A percentile compares a stretch with the other conserved stretches of the same genome.
Evolutionary conservation across 2,888 invertebrate genomes (phyloP).

Genomic region (Sialis lutaria): DNA sequence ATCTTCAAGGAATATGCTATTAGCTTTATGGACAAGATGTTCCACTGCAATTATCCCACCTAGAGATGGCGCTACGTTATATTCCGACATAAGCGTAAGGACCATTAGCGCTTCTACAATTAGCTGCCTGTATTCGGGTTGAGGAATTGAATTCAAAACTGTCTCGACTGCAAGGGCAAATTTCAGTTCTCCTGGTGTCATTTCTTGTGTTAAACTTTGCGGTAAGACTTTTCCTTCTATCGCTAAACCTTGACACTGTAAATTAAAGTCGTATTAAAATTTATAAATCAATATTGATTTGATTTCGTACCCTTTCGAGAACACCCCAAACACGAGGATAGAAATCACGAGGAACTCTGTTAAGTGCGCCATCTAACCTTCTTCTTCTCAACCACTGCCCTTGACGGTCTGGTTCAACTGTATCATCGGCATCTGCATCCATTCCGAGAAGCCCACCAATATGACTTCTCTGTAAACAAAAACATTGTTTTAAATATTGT

Average conservation of each 20-base stretch:
- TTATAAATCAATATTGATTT: not conserved
- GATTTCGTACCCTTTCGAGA: conserved; percentile 51
- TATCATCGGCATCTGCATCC: conserved; percentile 27
- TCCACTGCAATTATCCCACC: conserved; percentile 79
- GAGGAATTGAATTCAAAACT: conserved; percentile 89
- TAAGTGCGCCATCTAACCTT: conserved; percentile 88
- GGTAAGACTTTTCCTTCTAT: conserved; percentile 84
- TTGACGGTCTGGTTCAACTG: conserved; percentile 61
- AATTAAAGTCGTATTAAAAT: conserved; percentile 9
- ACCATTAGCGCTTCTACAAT: conserved; percentile 97
- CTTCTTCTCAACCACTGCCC: conserved; percentile 95
- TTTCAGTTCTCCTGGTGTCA: conserved; percentile 96
- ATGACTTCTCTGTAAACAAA: conserved; percentile 28
- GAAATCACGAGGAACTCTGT: conserved; percentile 92
- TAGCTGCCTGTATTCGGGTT: conserved; percentile 93
- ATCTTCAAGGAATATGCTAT: conserved; percentile 86
- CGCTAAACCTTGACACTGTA: conserved; percentile 78
- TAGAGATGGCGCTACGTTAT: conserved; percentile 58
- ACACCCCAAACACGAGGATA: conserved; percentile 90
- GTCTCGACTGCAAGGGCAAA: conserved; percentile 96
- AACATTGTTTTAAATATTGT: not conserved
- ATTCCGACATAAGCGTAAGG: conserved; percentile 74
- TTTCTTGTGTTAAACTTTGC: conserved; percentile 91
- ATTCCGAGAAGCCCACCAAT: conserved; percentile 26
- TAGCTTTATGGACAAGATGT: conserved; percentile 83